phyloP scores from a whole-genome alignment of 2,113 vertebrate genomes.

The Eolophus roseicapilla region DNA sequence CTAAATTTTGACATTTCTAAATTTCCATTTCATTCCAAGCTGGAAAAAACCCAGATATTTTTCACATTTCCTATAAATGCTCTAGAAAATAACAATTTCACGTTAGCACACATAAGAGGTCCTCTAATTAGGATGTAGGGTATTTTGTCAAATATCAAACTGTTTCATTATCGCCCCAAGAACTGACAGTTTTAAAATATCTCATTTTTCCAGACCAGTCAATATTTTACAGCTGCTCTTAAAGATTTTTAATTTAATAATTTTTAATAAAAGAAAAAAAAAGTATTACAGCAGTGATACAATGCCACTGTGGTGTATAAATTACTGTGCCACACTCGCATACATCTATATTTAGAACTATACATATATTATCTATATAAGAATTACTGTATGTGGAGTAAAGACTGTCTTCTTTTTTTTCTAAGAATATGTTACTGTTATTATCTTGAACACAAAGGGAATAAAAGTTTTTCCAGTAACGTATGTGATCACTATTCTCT shows the following conservation, averaged over 20 bases:
- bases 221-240: background rate
- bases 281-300: background rate
- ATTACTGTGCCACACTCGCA: background rate
- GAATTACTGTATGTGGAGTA: background rate
- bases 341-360: background rate
- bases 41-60: slow-evolving; percentile 17
- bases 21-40: slow-evolving; percentile 22
- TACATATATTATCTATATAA: background rate
- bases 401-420: background rate
- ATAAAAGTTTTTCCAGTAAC: background rate
- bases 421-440: background rate
- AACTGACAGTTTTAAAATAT: background rate
- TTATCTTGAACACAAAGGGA: background rate
- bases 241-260: background rate
- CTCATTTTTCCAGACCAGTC: background rate
- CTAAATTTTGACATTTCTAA: slow-evolving; percentile 38
- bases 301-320: background rate
- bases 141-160: background rate
- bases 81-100: slow-evolving; percentile 14
- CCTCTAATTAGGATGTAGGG: background rate
- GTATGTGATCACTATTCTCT: background rate
- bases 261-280: background rate
- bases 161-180: background rate
- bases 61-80: background rate
- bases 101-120: background rate